A percentile compares a stretch with the other conserved stretches of the same genome.
Conservation (phyloP, 2,888 invertebrate genomes). For the Noctua comes region DNA sequence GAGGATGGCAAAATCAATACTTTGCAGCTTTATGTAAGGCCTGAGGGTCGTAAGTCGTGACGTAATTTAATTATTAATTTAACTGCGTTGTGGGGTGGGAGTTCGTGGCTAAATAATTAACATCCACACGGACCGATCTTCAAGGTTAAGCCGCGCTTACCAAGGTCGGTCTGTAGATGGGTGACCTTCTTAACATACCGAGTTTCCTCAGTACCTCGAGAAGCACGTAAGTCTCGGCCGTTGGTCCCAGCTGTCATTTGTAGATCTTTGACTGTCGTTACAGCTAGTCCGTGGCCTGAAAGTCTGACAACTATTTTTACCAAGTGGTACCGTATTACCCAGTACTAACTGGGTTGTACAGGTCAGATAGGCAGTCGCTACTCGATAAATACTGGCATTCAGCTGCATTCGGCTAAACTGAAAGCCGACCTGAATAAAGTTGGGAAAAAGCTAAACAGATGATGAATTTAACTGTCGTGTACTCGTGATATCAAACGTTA, state of each 20-base stretch:
- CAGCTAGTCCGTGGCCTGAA: background rate
- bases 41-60: slow-evolving; percentile 16
- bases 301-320: background rate
- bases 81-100: background rate
- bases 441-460: background rate
- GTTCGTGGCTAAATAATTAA: background rate
- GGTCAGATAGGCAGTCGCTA: background rate
- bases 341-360: background rate
- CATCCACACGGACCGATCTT: background rate
- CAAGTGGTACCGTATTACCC: background rate
- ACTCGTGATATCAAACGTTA: background rate
- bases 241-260: background rate
- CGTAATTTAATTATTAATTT: slow-evolving; percentile 40
- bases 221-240: background rate
- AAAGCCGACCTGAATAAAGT: background rate
- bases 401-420: background rate
- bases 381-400: background rate
- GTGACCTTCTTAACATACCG: background rate
- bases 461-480: background rate
- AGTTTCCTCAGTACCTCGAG: background rate
- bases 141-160: background rate
- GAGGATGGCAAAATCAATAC: slow-evolving; percentile 66
- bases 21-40: slow-evolving; percentile 35
- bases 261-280: background rate
- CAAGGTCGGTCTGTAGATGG: background rate